Base-by-base conservation (phyloP, 1,140 invertebrate species). In the Whitmania pigra region DNA sequence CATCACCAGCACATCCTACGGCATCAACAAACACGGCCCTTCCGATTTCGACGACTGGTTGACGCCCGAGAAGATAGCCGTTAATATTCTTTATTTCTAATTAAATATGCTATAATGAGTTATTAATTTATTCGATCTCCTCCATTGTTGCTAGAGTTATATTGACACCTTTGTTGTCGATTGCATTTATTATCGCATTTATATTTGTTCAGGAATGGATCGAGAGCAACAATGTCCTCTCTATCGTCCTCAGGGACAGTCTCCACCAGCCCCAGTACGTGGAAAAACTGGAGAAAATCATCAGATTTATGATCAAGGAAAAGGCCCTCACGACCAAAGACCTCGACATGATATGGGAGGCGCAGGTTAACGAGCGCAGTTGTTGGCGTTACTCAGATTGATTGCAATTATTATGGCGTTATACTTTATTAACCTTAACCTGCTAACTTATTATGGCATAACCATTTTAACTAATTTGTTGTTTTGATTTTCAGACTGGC, bases 271-370 rank as follows among this genome's bases (percentile, higher is more conserved):
- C 94, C 2, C 80, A 86, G 78, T 98, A 97, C 83, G 95, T 97
- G 31, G 95, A 98, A 78, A 95, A 97, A 78, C 82, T 98, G 75
- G 95, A 98, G 79, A 97, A 97, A 85, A 97, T 98, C 79, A 86
- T 97, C 73, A 87, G 94, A 70, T 97, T 97, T 83, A 89, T 97
- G 78, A 95, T 97, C 74, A 96, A 96, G 84, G 93, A 95, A 80
- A 89, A 91, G 77, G 89, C 92, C 15, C 83, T 98, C 40, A 93
- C 92, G 15, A 84, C 92, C 31, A 88, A 90, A 73, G 94, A 97
- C 82, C 84, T 98, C 71, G 94, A 97, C 80, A 90, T 90, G 20
- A 89, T 98, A 67, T 98, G 94, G 94, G 89, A 90, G 53, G 93
- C 94, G 9, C 94, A 97, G 82, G 90, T 81, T 73, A 57, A 53